Conservation (phyloP, 2,888 invertebrate genomes). For the Melanchra persicariae region DNA sequence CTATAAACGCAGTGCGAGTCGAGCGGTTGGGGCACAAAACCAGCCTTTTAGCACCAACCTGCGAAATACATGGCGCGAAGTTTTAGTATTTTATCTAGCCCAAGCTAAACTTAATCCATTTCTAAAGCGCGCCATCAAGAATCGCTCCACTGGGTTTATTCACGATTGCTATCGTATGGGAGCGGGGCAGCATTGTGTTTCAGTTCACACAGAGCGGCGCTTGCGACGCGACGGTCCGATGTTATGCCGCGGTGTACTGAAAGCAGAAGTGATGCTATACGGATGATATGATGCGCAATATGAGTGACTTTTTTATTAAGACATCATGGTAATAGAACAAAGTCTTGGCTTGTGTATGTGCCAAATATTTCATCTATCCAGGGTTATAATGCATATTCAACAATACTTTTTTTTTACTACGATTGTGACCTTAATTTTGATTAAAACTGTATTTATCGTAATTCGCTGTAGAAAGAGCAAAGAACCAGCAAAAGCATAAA, state of each 20-base stretch:
- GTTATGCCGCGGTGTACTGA: slow-evolving; percentile 21
- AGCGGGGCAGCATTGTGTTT: slow-evolving; percentile 73
- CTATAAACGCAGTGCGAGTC: slow-evolving; percentile 2
- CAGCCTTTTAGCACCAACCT: slow-evolving; percentile 32
- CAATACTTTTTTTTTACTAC: neutral
- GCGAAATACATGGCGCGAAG: slow-evolving; percentile 38
- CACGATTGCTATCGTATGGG: slow-evolving; percentile 80
- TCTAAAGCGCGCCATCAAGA: slow-evolving; percentile 75
- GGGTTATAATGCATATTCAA: neutral
- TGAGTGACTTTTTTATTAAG: neutral
- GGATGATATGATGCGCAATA: neutral
- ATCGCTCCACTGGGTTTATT: slow-evolving; percentile 76
- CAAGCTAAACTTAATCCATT: slow-evolving; percentile 75
- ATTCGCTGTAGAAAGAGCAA: neutral
- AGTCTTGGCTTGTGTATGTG: neutral
- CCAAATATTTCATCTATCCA: neutral
- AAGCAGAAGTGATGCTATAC: slow-evolving; percentile 35
- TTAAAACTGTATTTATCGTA: neutral
- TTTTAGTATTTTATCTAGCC: slow-evolving; percentile 49
- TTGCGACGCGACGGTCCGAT: slow-evolving; percentile 34
- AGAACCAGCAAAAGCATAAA: neutral
- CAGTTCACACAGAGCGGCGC: slow-evolving; percentile 71
- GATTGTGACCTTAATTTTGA: neutral
- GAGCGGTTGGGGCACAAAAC: slow-evolving; percentile 12
- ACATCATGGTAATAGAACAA: neutral